Conservation (phyloP, 1,140 invertebrate genomes). For the Hydropsyche tenuis region DNA sequence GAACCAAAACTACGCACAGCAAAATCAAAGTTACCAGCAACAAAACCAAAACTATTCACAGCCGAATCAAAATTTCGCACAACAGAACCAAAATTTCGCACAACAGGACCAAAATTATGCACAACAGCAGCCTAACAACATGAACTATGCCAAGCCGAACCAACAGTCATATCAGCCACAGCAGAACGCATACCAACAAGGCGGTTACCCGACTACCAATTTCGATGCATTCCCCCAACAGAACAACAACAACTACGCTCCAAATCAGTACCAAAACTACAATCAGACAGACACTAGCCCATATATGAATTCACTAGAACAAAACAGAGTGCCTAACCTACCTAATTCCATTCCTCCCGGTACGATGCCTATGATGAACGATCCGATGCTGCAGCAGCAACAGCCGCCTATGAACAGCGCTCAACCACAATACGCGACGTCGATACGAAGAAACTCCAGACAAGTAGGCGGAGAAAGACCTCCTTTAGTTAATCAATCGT, state of each 20-base stretch:
- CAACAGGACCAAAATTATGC: slow-evolving; percentile 50
- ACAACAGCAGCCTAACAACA: slow-evolving; percentile 37
- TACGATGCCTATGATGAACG: slow-evolving; percentile 63
- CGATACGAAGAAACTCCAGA: slow-evolving; percentile 59
- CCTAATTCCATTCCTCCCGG: slow-evolving; percentile 50
- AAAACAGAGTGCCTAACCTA: slow-evolving; percentile 49
- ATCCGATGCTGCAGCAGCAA: slow-evolving; percentile 60
- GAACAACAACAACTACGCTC: slow-evolving; percentile 42
- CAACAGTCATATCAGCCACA: slow-evolving; percentile 45
- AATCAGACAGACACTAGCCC: slow-evolving; percentile 40
- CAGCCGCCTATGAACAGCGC: slow-evolving; percentile 48
- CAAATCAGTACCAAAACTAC: slow-evolving; percentile 49
- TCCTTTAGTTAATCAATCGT: slow-evolving; percentile 64
- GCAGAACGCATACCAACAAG: slow-evolving; percentile 45
- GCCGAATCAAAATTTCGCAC: slow-evolving; percentile 33
- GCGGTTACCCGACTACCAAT: slow-evolving; percentile 46
- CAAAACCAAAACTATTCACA: slow-evolving; percentile 39
- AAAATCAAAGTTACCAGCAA: slow-evolving; percentile 47
- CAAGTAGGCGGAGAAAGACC: slow-evolving; percentile 61
- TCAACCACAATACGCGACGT: slow-evolving; percentile 25
- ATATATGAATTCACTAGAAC: slow-evolving; percentile 44
- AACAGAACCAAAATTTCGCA: slow-evolving; percentile 19
- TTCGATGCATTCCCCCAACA: slow-evolving; percentile 41
- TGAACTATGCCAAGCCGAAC: slow-evolving; percentile 16
- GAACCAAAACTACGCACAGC: slow-evolving; percentile 37